Evolutionary conservation across 2,888 invertebrate species (phyloP).

Genomic region (Agrilus biguttatus): DNA sequence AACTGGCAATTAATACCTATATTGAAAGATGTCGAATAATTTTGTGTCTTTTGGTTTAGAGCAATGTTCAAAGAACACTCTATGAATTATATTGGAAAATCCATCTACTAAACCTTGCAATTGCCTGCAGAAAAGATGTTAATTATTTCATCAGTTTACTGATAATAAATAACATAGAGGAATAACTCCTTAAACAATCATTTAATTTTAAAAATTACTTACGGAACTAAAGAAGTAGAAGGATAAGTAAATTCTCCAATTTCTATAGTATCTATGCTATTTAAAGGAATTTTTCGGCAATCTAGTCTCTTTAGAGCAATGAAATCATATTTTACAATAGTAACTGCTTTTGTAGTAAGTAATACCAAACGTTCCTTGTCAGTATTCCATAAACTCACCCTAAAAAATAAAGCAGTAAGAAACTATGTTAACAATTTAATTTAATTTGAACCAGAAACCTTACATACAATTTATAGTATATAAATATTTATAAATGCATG

Average conservation of each 20-base stretch:
- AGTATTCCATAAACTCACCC: constrained; percentile 78
- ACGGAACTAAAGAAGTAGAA: constrained; percentile 68
- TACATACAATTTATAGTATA: no score
- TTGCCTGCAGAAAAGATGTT: constrained; percentile 34
- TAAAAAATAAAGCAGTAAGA: constrained; percentile 21
- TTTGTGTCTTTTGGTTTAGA: constrained; percentile 29
- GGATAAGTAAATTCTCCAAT: constrained; percentile 74
- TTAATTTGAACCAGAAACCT: no score
- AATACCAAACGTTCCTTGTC: constrained; percentile 69
- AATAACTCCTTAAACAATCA: neutral
- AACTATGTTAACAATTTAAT: no score
- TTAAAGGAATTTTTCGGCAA: constrained; percentile 51
- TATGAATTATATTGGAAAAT: constrained; percentile 51
- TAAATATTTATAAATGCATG: no score
- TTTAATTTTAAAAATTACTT: constrained; percentile 33
- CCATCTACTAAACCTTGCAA: constrained; percentile 59
- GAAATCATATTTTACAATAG: constrained; percentile 73
- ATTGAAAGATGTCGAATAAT: constrained; percentile 39
- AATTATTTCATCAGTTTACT: neutral
- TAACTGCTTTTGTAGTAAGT: constrained; percentile 55
- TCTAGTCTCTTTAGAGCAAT: constrained; percentile 64
- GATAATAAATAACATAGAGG: neutral
- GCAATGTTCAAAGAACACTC: constrained; percentile 49
- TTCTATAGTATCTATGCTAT: constrained; percentile 54
- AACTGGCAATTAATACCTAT: constrained; percentile 35